phyloP scores from a whole-genome alignment of 2,797 vertebrate species.

The Enteromius unitaeniatus region DNA sequence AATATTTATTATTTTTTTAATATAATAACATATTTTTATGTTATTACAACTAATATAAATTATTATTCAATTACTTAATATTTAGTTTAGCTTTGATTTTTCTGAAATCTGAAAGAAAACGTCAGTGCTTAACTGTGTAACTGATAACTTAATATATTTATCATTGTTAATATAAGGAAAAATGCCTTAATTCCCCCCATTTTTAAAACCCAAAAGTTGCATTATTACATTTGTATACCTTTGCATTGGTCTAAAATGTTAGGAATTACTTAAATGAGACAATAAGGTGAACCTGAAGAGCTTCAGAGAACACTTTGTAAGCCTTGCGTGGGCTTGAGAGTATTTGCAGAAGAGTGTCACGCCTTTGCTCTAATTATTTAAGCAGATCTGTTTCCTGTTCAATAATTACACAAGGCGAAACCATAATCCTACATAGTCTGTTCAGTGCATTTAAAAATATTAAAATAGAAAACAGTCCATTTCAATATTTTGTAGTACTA shows the following conservation, averaged over 20 bases:
- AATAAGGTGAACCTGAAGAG: neutral
- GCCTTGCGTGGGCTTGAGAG: neutral
- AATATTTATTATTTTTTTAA: neutral
- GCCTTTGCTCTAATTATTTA: slow-evolving; percentile 12
- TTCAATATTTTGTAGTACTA: neutral
- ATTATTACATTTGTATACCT: neutral
- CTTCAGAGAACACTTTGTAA: neutral
- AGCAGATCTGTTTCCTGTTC: slow-evolving; percentile 1
- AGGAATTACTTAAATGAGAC: neutral
- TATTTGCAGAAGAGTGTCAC: neutral
- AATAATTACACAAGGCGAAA: neutral
- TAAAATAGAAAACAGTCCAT: neutral
- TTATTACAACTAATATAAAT: neutral
- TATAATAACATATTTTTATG: neutral
- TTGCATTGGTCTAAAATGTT: neutral
- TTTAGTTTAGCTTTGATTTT: neutral
- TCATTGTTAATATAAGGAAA: neutral
- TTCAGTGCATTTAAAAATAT: neutral
- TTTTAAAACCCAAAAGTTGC: neutral
- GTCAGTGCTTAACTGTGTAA: neutral
- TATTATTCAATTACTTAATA: neutral
- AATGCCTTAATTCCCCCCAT: neutral
- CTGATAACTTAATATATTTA: neutral
- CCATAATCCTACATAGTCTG: neutral
- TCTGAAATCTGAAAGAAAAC: neutral